Percentiles rank a stretch among this genome's conserved stretches.
These are phyloP conservation scores for Oreohelix idahoensis DNA, from an alignment of 1,140 invertebrate species.

Conservation along the genomic window DNA sequence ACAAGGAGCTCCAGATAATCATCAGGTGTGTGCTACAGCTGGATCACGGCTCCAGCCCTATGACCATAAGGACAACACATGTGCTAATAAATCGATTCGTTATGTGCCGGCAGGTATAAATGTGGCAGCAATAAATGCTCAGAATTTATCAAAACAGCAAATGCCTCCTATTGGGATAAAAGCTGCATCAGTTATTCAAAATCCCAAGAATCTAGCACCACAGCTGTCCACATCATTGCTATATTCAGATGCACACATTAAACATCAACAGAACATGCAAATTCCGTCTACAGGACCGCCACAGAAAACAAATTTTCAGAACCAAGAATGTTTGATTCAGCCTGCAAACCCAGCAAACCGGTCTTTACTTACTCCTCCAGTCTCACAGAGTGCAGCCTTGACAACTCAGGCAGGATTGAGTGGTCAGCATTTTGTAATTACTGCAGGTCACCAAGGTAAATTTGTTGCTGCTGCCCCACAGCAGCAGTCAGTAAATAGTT, in stretches of 20 bases:
- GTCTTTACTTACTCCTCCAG: neutral
- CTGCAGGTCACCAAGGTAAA: neutral
- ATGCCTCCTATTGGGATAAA: neutral
- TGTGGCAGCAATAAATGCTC: too few relatives aligned
- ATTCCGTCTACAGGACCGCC: neutral
- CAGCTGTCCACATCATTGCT: neutral
- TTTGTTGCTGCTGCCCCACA: neutral
- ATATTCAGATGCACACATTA: neutral
- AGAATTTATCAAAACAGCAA: neutral
- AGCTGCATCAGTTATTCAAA: neutral
- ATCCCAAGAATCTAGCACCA: neutral
- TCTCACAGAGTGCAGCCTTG: neutral
- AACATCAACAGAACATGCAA: neutral
- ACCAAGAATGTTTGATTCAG: neutral
- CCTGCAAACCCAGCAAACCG: neutral
- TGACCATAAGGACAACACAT: neutral
- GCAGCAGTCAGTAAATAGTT: neutral
- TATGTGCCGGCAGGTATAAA: neutral
- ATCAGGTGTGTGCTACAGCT: neutral
- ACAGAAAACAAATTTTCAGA: neutral
- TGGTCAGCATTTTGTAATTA: neutral
- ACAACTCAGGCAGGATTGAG: neutral
- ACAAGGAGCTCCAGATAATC: neutral
- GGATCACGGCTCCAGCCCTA: neutral
- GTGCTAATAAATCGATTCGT: neutral